Percentiles rank a stretch among this genome's conserved stretches.
Evolutionary conservation across 1,140 invertebrate species (phyloP).

Genomic region (Anagrus nilaparvatae): DNA sequence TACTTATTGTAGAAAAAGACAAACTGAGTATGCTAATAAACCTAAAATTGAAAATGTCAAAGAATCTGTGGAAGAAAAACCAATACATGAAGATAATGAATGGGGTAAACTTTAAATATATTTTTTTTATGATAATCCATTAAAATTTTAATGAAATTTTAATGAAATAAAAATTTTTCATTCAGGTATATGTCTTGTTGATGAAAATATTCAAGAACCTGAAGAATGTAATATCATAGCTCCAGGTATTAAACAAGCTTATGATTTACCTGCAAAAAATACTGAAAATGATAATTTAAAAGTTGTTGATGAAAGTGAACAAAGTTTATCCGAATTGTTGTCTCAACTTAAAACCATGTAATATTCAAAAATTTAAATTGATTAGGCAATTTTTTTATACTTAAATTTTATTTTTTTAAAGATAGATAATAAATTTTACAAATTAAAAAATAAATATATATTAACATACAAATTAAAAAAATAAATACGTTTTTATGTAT

Average conservation of each 20-base stretch:
- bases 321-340: conserved; percentile 79
- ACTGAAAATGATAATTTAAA: conserved; percentile 30
- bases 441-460: conserved; percentile 8
- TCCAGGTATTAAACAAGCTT: conserved; percentile 57
- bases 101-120: conserved; percentile 61
- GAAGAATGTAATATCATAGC: conserved; percentile 43
- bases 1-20: conserved; percentile 60
- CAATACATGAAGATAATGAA: conserved; percentile 81
- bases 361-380: conserved; percentile 18
- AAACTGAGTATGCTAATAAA: conserved; percentile 53
- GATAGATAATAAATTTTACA: conserved; percentile 2
- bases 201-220: conserved; percentile 48
- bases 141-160: neutral
- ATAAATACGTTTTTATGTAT: neutral
- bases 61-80: conserved; percentile 47
- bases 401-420: neutral
- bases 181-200: conserved; percentile 57
- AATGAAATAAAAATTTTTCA: conserved; percentile 13
- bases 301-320: conserved; percentile 30
- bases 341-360: conserved; percentile 77
- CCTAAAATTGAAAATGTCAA: conserved; percentile 47
- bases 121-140: neutral
- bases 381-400: neutral
- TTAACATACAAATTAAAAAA: conserved; percentile 1
- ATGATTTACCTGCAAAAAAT: conserved; percentile 45